Evolutionary conservation across 2,797 vertebrate genomes (phyloP), one percentile per base, ranked within the genome.

Genomic region (Acipenser transmontanus): DNA sequence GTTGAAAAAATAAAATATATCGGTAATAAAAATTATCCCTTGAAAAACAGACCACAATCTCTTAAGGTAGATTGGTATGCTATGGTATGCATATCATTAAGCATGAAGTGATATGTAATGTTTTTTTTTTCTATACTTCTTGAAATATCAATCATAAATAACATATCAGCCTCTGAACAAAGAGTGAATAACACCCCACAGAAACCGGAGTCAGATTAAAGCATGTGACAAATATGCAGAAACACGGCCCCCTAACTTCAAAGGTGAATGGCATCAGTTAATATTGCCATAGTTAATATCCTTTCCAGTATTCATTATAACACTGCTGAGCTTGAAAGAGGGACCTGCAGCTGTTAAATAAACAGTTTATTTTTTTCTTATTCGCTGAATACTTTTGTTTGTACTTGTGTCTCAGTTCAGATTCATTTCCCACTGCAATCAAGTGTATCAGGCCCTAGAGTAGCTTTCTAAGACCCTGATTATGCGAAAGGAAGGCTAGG

Each of bases 381-480:
- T 61, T 20, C 8, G 60, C 60, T 1, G 60, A 9, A 47, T 6
- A 61, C 9, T 8, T 54, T 54, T 10, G 8, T 47, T 34, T 61
- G 60, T 61, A n/a, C 17, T 17, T 10, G 47, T 61, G 14, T 34
- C 11, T 34, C 60, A n/a, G 17, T 5, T 47, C 60, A 34, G 17
- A 34, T 20, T 20, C 1, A 17, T 34, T 9, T 61, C 13, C 60
- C 60, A 61, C 9, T 34, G 17, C 14, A 54, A 54, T 54, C 52
- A 54, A 54, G 52, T 54, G 52, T n/a, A 54, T 9, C 8, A n/a
- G 52, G 7, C 52, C 52, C 52, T n/a, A 54, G 52, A 54, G 52
- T 54, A 54, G 8, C 52, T 54, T 71, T 71, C 69, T 71, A 71
- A 73, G 74, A 79, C 48, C 77, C 76, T 50, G 63, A 50, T 73